Evolutionary conservation across 1,140 invertebrate species (phyloP), one percentile per base, ranked within the genome.

Genomic region (Diprion similis): DNA sequence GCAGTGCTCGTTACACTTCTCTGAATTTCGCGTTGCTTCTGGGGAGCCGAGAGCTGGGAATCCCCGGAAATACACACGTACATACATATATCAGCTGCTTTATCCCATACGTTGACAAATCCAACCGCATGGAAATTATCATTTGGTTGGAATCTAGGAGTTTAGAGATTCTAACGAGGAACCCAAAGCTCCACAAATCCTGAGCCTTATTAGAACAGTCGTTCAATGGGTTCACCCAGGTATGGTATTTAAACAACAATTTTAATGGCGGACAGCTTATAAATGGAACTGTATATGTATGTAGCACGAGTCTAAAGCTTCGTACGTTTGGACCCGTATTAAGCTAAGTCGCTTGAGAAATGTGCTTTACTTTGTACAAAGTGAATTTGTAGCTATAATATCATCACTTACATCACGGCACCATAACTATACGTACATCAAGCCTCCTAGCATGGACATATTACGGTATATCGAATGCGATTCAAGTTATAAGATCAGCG

Each of bases 91-190:
- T 59, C 51, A 59, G 51, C 51, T 17, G 51, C 51, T 59, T 59
- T 59, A 17, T 59, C 11, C 24, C 24, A 13, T 17, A 59, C 51
- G 51, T 15, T 15, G 51, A 59, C 51, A 59, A 59, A 59, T 59
- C 51, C 51, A 59, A 59, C 51, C 51, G 51, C 51, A 59, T 59
- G 51, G 51, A 59, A 59, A 59, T 59, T 59, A 59, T 59, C 51
- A 59, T 59, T 59, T 13, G 51, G 9, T 59, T 59, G n/a, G 9
- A 59, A 8, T 59, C 51, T 59, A 59, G 51, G 51, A 59, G 51
- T 13, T 37, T 37, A 4, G 51, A 59, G 51, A 59, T 37, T 37
- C 24, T 37, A 37, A 37, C 24, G 24, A 37, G 24, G 51, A 59
- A 17, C 24, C 24, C 24, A 37, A 37, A 37, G 24, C 24, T 37